Conservation (phyloP, 2,888 invertebrate species). For the Chironomus tentans region DNA sequence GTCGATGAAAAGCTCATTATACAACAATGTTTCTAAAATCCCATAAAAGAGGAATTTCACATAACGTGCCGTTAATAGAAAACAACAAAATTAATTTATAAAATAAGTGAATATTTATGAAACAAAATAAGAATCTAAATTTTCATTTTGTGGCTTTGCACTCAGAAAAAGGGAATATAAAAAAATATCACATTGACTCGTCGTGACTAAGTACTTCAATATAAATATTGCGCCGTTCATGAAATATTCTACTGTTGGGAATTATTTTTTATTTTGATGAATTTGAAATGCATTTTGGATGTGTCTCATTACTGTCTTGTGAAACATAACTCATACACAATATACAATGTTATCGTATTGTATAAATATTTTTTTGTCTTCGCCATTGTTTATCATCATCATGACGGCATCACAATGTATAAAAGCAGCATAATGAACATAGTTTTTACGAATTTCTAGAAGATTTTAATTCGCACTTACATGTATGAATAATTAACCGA, state of each 20-base stretch:
- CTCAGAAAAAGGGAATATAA: neutral
- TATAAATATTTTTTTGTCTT: too few relatives aligned
- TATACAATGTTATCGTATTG: too few relatives aligned
- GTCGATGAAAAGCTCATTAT: too few relatives aligned
- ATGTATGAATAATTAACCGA: too few relatives aligned
- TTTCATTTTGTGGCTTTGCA: neutral
- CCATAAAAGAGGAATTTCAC: too few relatives aligned
- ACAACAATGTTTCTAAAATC: too few relatives aligned
- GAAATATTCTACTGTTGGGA: neutral
- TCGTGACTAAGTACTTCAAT: neutral
- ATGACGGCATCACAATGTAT: too few relatives aligned
- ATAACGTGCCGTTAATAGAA: neutral
- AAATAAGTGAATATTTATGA: neutral
- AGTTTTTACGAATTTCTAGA: too few relatives aligned
- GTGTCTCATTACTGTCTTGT: constrained; percentile 1
- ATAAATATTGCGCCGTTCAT: neutral
- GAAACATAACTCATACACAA: neutral
- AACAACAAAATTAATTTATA: neutral
- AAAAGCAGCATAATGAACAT: too few relatives aligned
- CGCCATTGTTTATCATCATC: too few relatives aligned
- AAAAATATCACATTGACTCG: neutral
- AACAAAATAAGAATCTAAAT: neutral
- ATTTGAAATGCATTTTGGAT: neutral
- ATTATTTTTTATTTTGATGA: neutral
- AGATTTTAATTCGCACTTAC: too few relatives aligned